These are phyloP conservation scores for Unio delphinus DNA, from an alignment of 2,888 invertebrate genomes.

Conservation along the genomic window DNA sequence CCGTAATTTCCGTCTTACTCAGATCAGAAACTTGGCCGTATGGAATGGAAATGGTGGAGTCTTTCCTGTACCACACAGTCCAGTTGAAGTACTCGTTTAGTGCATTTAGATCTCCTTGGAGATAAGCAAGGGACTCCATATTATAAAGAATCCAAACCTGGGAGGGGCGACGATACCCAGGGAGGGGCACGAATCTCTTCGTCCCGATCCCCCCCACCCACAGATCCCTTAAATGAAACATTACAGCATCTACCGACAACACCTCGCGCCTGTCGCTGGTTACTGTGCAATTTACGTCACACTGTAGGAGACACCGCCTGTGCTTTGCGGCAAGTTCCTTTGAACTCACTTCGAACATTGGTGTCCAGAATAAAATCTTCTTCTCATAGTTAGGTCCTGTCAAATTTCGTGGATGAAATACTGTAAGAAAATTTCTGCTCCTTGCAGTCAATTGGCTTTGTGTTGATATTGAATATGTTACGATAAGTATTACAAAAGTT, in stretches of 20 bases:
- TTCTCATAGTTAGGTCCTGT: too few relatives aligned
- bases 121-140: slow-evolving; percentile 49
- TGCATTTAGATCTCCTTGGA: slow-evolving; percentile 35
- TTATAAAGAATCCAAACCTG: slow-evolving; percentile 55
- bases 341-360: too few relatives aligned
- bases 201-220: slow-evolving; percentile 33
- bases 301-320: neutral
- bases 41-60: slow-evolving; percentile 43
- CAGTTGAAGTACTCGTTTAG: slow-evolving; percentile 48
- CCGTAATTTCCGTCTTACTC: slow-evolving; percentile 13
- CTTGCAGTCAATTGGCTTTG: too few relatives aligned
- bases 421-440: too few relatives aligned
- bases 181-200: slow-evolving; percentile 25
- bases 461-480: too few relatives aligned
- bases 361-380: too few relatives aligned
- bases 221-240: slow-evolving; percentile 47
- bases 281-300: slow-evolving; percentile 20
- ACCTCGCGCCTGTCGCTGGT: slow-evolving; percentile 38
- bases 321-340: too few relatives aligned
- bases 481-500: too few relatives aligned
- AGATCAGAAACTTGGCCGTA: slow-evolving; percentile 36
- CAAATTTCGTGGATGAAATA: too few relatives aligned
- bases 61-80: slow-evolving; percentile 51
- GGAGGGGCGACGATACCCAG: slow-evolving; percentile 28
- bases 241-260: slow-evolving; percentile 42